Base-by-base conservation (phyloP, 2,888 invertebrate species). In the Leucania comma region DNA sequence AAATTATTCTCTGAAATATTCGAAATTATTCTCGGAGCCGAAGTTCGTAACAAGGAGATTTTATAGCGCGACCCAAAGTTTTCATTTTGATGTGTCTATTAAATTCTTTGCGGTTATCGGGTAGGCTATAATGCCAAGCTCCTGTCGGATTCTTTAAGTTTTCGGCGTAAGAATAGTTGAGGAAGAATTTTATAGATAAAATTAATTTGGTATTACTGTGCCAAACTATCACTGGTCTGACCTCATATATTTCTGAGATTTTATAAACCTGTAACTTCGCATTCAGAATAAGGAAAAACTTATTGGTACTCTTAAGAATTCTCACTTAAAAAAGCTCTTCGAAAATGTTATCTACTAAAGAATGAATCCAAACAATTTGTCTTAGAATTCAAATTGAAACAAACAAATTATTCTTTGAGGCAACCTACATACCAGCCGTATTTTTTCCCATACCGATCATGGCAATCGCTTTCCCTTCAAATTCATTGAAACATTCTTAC, bases 1-100 rank as follows among this genome's bases (percentile, higher is more conserved):
- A 85, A 76, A 74, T 74, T 51, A 74, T 61, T 61, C 68, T 46
- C 75, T 76, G 80, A 83, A 88, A 83, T 85, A 80, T 77, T 78
- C 68, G 62, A 59, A 84, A 86, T 81, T 71, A 86, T 89, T 90
- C 83, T 88, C 82, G 85, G 83, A 71, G 72, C 38, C 72, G 75
- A 80, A 84, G 80, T 86, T 85, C 79, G 80, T 90, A 88, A 90
- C 88, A 89, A 87, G 83, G 73, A 76, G 81, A 84, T 87, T 92
- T 92, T 91, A 92, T 90, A 87, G 86, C 82, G 67, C 75, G 81
- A 84, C 86, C 77, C 87, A 78, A 88, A 88, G 87, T 90, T 91
- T 86, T 82, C 80, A 87, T 80, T 90, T 91, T 90, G 91, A 93
- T 90, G 90, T 91, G 91, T 91, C 90, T 91, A 91, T 92, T 90